Evolutionary conservation across 2,888 invertebrate species (phyloP).

Genomic region (Aleiodes leptofemur): DNA sequence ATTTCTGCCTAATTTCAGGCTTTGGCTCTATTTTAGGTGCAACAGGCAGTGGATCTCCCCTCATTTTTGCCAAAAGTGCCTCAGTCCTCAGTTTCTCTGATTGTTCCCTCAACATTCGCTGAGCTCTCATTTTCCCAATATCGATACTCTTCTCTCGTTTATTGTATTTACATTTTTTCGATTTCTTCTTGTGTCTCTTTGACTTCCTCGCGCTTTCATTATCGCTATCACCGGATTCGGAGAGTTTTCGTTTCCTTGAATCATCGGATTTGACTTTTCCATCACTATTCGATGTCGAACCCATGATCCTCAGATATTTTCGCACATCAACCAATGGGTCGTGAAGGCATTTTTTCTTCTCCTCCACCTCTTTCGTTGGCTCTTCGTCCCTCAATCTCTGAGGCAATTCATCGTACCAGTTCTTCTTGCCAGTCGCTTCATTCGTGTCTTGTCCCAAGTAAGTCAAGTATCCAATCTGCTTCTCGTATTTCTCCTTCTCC

Average conservation of each 20-base stretch:
- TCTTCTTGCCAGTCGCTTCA: slow-evolving; percentile 88
- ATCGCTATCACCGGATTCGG: slow-evolving; percentile 57
- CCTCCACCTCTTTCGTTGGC: slow-evolving; percentile 80
- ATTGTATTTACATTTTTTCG: slow-evolving; percentile 64
- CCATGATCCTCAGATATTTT: slow-evolving; percentile 75
- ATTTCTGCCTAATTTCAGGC: slow-evolving; percentile 82
- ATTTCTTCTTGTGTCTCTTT: slow-evolving; percentile 66
- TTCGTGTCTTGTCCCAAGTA: slow-evolving; percentile 96
- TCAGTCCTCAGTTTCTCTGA: slow-evolving; percentile 86
- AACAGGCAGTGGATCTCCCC: slow-evolving; percentile 76
- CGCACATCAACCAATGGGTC: slow-evolving; percentile 87
- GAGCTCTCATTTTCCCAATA: slow-evolving; percentile 84
- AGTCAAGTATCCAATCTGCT: slow-evolving; percentile 96
- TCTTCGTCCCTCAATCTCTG: slow-evolving; percentile 76
- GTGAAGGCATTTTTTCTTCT: slow-evolving; percentile 81
- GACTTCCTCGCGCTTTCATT: slow-evolving; percentile 60
- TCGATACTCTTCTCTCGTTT: slow-evolving; percentile 63
- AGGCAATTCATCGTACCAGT: slow-evolving; percentile 91
- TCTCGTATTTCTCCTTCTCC: slow-evolving; percentile 97
- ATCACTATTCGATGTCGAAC: slow-evolving; percentile 52
- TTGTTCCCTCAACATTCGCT: slow-evolving; percentile 88
- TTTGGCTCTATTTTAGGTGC: slow-evolving; percentile 63
- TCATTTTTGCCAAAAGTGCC: slow-evolving; percentile 82
- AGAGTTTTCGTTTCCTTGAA: slow-evolving; percentile 64
- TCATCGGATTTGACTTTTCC: slow-evolving; percentile 53